Conservation (phyloP, 2,797 vertebrate species). For the Ceryle rudis region DNA sequence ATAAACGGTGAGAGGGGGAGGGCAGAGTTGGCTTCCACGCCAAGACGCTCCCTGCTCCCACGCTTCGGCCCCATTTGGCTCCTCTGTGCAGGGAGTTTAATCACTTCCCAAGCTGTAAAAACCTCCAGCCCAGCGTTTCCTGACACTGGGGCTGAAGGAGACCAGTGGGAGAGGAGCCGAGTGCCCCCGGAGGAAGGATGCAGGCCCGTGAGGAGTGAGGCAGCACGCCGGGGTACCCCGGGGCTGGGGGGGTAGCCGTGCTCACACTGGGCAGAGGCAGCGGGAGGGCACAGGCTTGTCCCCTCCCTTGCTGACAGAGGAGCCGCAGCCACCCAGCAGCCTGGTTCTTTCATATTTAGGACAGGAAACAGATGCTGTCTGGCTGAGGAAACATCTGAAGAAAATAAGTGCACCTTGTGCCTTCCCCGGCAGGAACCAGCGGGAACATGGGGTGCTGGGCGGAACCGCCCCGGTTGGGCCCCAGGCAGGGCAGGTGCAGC, state of each 20-base stretch:
- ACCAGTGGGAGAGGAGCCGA: not conserved
- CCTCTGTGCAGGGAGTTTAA: not conserved
- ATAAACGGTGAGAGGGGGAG: not conserved
- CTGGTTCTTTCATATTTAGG: not conserved
- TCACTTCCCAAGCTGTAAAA: not conserved
- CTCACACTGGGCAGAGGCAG: fast-evolving
- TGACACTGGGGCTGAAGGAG: not conserved
- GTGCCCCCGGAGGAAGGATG: fast-evolving
- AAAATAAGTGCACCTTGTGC: not conserved
- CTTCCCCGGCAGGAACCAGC: not conserved
- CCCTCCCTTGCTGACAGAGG: not conserved
- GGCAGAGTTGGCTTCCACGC: not conserved
- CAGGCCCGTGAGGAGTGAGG: fast-evolving
- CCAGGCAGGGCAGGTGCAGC: not conserved
- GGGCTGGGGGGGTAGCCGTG: fast-evolving
- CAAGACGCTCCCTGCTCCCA: not conserved
- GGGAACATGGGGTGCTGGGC: not conserved
- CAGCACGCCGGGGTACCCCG: not conserved
- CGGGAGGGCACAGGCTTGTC: not conserved
- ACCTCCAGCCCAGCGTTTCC: not conserved
- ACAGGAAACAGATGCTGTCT: slow-evolving; percentile 75
- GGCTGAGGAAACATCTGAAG: slow-evolving; percentile 35
- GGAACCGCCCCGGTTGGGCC: fast-evolving
- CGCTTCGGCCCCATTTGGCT: not conserved
- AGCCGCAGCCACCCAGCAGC: not conserved